Percentiles rank a stretch among this genome's conserved stretches.
Evolutionary conservation across 1,140 invertebrate genomes (phyloP).

Genomic region (Harlomillsia oculata): DNA sequence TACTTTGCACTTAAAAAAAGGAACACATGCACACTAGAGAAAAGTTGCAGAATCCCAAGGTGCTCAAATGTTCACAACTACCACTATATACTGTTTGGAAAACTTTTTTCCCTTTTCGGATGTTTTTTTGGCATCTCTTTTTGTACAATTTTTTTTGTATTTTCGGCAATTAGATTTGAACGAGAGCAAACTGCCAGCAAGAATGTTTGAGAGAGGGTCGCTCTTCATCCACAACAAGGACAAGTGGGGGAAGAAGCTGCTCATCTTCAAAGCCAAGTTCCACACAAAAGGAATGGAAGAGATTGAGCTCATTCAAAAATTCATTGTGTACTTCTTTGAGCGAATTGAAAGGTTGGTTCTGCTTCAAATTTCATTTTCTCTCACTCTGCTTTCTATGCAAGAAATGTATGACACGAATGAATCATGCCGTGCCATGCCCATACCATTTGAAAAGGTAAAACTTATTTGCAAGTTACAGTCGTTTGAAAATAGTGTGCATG

Average conservation of each 20-base stretch:
- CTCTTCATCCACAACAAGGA: conserved; percentile 66
- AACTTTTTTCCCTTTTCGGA: no score
- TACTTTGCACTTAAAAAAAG: no score
- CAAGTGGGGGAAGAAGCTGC: conserved; percentile 63
- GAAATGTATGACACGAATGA: no score
- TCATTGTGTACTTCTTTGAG: conserved; percentile 82
- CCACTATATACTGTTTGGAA: no score
- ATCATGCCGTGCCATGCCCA: no score
- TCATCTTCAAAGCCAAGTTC: conserved; percentile 65
- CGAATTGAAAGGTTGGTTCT: conserved; percentile 56
- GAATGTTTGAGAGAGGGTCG: conserved; percentile 56
- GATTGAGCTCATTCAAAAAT: conserved; percentile 63
- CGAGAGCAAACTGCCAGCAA: conserved; percentile 13
- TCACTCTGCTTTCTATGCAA: background rate
- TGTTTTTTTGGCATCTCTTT: no score
- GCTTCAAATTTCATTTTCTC: background rate
- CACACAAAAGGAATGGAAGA: conserved; percentile 64
- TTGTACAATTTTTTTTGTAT: conserved; percentile 2
- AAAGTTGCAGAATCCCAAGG: no score
- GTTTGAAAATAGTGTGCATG: background rate
- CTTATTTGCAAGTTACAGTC: no score
- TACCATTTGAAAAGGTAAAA: no score
- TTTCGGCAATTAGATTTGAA: conserved; percentile 30
- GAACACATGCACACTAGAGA: no score
- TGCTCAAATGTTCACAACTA: no score